phyloP scores from a whole-genome alignment of 2,888 invertebrate genomes.

The Muscina levida region DNA sequence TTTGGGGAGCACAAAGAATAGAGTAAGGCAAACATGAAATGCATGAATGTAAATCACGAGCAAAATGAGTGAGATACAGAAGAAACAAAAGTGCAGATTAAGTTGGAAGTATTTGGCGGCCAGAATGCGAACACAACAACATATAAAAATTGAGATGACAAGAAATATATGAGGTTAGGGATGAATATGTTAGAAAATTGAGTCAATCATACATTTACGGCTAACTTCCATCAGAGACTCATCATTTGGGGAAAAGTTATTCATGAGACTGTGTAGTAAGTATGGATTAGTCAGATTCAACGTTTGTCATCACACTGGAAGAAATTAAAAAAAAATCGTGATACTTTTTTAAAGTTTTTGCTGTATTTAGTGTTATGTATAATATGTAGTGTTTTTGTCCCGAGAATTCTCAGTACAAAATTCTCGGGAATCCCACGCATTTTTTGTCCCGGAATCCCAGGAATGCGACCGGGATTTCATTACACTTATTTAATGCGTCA shows the following conservation, averaged over 20 bases:
- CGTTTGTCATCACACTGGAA: too few species aligned
- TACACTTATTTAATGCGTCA: too few species aligned
- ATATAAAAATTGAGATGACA: not conserved
- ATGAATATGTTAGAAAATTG: conserved; percentile 75
- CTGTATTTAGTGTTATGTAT: too few species aligned
- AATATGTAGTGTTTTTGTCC: too few species aligned
- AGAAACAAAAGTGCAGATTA: conserved; percentile 52
- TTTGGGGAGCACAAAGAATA: conserved; percentile 56
- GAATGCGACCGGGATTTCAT: too few species aligned
- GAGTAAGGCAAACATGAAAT: conserved; percentile 52
- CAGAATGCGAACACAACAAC: conserved; percentile 14
- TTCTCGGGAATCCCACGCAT: too few species aligned
- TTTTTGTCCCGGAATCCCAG: too few species aligned
- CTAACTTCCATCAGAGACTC: conserved; percentile 38
- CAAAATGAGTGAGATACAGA: conserved; percentile 28
- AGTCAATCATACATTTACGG: conserved; percentile 72
- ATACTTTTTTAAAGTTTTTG: too few species aligned
- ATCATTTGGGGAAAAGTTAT: conserved; percentile 33
- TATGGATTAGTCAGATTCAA: too few species aligned
- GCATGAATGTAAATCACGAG: conserved; percentile 55
- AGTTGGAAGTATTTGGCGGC: conserved; percentile 16
- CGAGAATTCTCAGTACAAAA: too few species aligned
- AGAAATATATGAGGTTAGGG: not conserved
- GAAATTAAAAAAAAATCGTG: too few species aligned
- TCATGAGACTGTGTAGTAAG: too few species aligned